Base-by-base conservation (phyloP, 2,113 vertebrate species). In the Psammodynastes pulverulentus region DNA sequence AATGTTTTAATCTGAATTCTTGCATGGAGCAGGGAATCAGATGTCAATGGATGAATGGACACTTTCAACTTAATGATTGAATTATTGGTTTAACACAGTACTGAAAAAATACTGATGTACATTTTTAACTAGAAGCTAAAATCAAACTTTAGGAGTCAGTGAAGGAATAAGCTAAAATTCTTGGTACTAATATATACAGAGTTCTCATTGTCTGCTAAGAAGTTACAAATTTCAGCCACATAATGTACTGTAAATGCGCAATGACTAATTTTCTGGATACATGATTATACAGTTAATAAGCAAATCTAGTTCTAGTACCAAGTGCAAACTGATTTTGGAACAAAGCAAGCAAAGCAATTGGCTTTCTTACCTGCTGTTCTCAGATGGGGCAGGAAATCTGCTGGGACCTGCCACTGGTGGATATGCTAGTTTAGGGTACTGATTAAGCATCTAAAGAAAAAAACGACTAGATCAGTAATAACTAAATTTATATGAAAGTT, bases 401-500 rank as follows among this genome's bases (percentile, higher is more conserved):
- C 98, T 95, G 91, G 98, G 98, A 67, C 97, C 98, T 96, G 99
- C 98, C 5, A 98, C 96, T 93, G 98, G 97, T 94, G 97, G 97
- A 97, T 98, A 98, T 7, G 98, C 94, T 98, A 99, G 98, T 96
- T 98, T 98, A 86, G 99, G 98, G 96, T 99, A 99, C 26, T 99
- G 98, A 24, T 98, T 98, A 96, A 99, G 98, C 98, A 99, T 99
- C 99, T 99, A 92, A 91, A 86, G 91, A 92, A 43, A 93, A 87
- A 24, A 23, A 12, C 93, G 91, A 84, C 12, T 87, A 94, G 91
- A 48, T 87, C 34, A 45, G 34, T 85, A 62, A 56, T 85, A 49
- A 45, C 23, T 19, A 34, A 9, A 72, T 48, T 72, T 88, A 92
- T 89, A 67, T 93, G 46, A 94, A 12, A 94, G 0, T 0, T 92